Percentiles rank a stretch among this genome's conserved stretches.
phyloP scores from a whole-genome alignment of 2,888 invertebrate genomes.

The Plebejus anna region DNA sequence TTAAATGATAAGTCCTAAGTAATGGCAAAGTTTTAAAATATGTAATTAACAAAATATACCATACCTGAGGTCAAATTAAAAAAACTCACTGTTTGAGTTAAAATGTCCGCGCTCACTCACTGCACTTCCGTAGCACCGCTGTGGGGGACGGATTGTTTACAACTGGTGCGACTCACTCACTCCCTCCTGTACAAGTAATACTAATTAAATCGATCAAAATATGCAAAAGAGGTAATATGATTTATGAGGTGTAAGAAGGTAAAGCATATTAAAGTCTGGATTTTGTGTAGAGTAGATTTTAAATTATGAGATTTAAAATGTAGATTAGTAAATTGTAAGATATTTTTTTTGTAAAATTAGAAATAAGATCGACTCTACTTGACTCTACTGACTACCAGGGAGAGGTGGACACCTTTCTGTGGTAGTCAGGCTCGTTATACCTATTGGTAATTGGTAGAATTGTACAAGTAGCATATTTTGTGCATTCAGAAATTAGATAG shows the following conservation, averaged over 20 bases:
- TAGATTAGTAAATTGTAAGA: no score
- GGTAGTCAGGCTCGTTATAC: no score
- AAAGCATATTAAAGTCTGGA: background rate
- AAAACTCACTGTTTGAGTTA: background rate
- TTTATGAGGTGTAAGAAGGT: background rate
- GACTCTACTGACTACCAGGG: no score
- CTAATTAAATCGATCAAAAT: conserved; percentile 17
- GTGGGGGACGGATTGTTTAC: conserved; percentile 28
- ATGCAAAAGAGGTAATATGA: background rate
- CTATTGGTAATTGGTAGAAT: no score
- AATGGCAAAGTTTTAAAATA: background rate
- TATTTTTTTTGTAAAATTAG: no score
- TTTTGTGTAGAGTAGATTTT: background rate
- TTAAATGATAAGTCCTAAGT: background rate
- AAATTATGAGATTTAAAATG: no score
- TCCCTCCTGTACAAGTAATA: conserved; percentile 20
- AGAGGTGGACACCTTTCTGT: no score
- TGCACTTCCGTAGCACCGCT: conserved; percentile 56
- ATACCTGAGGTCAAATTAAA: conserved; percentile 17
- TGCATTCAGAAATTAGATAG: background rate
- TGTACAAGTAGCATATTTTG: no score
- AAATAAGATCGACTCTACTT: no score
- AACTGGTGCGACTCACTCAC: conserved; percentile 23
- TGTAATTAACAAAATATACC: background rate
- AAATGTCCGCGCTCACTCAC: conserved; percentile 51